Percentiles rank a stretch among this genome's conserved stretches.
Conservation (phyloP, 2,888 invertebrate species). For the Coenonympha glycerion region DNA sequence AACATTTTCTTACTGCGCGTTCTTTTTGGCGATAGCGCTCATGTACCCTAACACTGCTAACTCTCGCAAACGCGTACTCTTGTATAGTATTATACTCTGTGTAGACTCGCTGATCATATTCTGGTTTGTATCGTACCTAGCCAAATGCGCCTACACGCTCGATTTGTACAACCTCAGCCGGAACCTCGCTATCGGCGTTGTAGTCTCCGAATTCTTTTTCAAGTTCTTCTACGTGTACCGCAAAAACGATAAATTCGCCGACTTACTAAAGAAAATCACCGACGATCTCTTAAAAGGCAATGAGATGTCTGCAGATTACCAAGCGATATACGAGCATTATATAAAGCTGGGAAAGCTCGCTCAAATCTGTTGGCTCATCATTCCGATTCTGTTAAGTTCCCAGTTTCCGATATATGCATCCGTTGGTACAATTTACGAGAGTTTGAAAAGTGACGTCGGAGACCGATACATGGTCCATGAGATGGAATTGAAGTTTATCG, state of each 20-base stretch:
- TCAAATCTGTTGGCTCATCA: slow-evolving; percentile 45
- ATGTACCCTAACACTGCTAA: slow-evolving; percentile 51
- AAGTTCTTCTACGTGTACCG: slow-evolving; percentile 47
- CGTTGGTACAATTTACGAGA: slow-evolving; percentile 42
- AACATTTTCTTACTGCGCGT: slow-evolving; percentile 48
- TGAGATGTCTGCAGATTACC: slow-evolving; percentile 42
- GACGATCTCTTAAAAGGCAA: slow-evolving; percentile 47
- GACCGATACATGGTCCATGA: slow-evolving; percentile 51
- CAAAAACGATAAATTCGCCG: slow-evolving; percentile 40
- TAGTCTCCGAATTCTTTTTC: slow-evolving; percentile 47
- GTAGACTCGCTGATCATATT: slow-evolving; percentile 41
- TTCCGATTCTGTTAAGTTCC: slow-evolving; percentile 42
- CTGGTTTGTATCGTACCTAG: slow-evolving; percentile 47
- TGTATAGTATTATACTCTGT: slow-evolving; percentile 32
- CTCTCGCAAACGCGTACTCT: slow-evolving; percentile 30
- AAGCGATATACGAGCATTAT: slow-evolving; percentile 42
- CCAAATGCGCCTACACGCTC: slow-evolving; percentile 38
- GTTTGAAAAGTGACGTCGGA: slow-evolving; percentile 41
- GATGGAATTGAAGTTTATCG: slow-evolving; percentile 47
- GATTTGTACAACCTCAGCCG: slow-evolving; percentile 50
- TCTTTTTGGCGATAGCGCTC: slow-evolving; percentile 45
- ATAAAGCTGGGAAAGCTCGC: slow-evolving; percentile 43
- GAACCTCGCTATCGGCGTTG: slow-evolving; percentile 45
- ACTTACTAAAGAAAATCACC: slow-evolving; percentile 44
- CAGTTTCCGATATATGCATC: slow-evolving; percentile 52